These are phyloP conservation scores for Diachrysia chrysitis DNA, from an alignment of 2,888 invertebrate genomes.

Conservation along the genomic window DNA sequence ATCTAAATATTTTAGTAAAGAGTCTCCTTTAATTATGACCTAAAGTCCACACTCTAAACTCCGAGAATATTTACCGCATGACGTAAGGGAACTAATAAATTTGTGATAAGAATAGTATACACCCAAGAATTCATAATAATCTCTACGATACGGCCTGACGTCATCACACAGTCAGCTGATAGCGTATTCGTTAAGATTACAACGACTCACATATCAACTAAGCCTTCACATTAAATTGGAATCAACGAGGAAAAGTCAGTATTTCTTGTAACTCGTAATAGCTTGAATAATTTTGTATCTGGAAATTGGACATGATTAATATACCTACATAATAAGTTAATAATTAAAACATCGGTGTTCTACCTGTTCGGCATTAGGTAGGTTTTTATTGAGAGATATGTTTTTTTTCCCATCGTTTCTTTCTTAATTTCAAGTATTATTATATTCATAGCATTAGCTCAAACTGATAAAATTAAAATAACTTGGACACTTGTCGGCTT, in stretches of 20 bases:
- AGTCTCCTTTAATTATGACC: background rate
- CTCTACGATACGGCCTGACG: constrained; percentile 42
- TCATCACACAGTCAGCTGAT: constrained; percentile 50
- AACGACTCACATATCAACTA: constrained; percentile 13
- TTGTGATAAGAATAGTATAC: constrained; percentile 20
- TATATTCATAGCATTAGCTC: no score
- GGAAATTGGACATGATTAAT: background rate
- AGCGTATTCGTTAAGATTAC: constrained; percentile 30
- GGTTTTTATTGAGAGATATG: background rate
- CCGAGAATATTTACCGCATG: constrained; percentile 39
- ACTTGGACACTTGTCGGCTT: no score
- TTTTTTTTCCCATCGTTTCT: no score
- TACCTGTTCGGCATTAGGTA: background rate
- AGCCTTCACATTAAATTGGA: constrained; percentile 20
- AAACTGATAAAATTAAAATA: no score
- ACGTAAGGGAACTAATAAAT: constrained; percentile 31
- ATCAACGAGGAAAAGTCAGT: constrained; percentile 24
- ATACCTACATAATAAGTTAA: background rate
- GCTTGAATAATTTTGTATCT: background rate
- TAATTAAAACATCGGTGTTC: background rate
- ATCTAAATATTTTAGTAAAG: no score
- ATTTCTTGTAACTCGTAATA: background rate
- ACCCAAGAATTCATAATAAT: constrained; percentile 40
- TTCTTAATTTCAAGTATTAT: no score
- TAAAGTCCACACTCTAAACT: background rate